phyloP scores from a whole-genome alignment of 2,797 vertebrate species.

The Liasis olivaceus region DNA sequence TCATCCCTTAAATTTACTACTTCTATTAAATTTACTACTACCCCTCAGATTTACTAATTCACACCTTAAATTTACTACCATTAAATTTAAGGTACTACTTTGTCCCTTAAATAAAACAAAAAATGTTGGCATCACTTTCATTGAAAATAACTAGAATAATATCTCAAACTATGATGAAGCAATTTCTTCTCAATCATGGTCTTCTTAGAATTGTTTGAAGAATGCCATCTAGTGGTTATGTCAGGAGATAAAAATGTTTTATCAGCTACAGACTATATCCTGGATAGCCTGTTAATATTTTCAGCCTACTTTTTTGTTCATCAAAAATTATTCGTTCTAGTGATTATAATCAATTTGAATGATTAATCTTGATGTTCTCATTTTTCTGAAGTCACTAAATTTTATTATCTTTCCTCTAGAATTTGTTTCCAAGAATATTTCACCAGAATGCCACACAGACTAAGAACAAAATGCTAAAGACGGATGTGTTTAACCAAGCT shows the following conservation, averaged over 20 bases:
- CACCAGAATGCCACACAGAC: background rate
- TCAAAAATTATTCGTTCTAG: background rate
- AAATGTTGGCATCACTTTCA: background rate
- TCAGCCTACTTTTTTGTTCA: background rate
- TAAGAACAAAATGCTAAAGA: background rate
- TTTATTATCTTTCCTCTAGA: background rate
- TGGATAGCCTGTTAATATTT: background rate
- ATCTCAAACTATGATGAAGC: background rate
- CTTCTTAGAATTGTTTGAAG: slow-evolving; percentile 21
- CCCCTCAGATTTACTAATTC: background rate
- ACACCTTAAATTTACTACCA: background rate
- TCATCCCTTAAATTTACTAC: no score
- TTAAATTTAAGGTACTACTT: background rate
- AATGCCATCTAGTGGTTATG: slow-evolving; percentile 43
- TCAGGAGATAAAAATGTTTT: background rate
- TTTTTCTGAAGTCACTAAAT: background rate
- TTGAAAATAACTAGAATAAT: background rate
- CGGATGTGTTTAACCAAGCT: background rate
- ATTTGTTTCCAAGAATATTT: background rate
- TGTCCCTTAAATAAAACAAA: background rate
- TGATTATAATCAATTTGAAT: background rate
- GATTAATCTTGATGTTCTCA: background rate
- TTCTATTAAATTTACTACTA: background rate
- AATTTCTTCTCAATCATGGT: slow-evolving; percentile 22
- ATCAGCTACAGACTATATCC: background rate